Evolutionary conservation across 1,140 invertebrate genomes (phyloP), one percentile per base, ranked within the genome.

Genomic region (Liolophura sinensis): DNA sequence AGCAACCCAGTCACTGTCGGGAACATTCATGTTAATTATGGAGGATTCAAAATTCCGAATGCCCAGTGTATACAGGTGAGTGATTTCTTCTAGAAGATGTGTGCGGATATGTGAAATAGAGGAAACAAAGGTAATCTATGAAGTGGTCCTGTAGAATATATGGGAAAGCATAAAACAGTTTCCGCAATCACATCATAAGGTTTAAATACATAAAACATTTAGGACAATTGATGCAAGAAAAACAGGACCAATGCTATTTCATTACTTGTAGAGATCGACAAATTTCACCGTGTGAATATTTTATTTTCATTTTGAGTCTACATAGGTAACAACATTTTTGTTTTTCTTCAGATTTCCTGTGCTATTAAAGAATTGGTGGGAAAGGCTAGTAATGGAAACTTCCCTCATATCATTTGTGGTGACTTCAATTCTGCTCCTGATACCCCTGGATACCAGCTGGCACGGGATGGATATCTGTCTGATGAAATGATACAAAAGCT

Each of bases 51-150:
- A 50, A 60, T 72, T 24, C 77, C 77, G 22, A 78, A 82, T 71
- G 68, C 78, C 11, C 78, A 82, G 64, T 82, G 81, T 73, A 70
- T 81, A 56, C 75, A 82, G 76, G 81, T 82, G 69, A 69, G 66
- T 50, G n/a, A 14, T 20, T 20, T 47, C 50, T 50, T 4, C 31
- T 48, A 7, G n/a, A 59, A 18, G 15, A 22, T 1, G 20, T 59
- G 57, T 22, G 57, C 7, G n/a, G 20, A 24, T 22, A 31, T 24
- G 57, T 59, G n/a, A 16, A 31, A 40, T 40, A 40, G 3, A 9
- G 31, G 9, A 40, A 40, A 40, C 31, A 40, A 40, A 40, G 31
- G 3, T 3, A 40, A 5, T 40, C 9, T 40, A 9, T 40, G 31
- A 40, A 5, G 31, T 40, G 31, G 3, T 40, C 31, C 31, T 9